A percentile compares a stretch with the other conserved stretches of the same genome.
These are phyloP conservation scores for Fringilla coelebs DNA, from an alignment of 2,797 vertebrate genomes.

Conservation along the genomic window DNA sequence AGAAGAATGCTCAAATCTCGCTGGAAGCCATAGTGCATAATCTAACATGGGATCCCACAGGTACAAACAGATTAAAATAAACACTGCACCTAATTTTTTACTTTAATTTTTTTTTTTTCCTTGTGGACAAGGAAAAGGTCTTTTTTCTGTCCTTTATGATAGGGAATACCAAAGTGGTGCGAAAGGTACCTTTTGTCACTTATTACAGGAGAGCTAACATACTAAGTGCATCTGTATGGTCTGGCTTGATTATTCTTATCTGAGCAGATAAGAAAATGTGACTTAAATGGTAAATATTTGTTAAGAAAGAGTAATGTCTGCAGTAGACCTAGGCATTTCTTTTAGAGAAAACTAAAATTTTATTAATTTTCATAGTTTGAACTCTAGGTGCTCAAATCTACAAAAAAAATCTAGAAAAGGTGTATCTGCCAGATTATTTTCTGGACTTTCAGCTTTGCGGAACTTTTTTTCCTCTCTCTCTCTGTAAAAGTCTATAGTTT, in stretches of 20 bases:
- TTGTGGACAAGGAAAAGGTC: not conserved
- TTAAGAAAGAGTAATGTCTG: not conserved
- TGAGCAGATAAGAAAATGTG: not conserved
- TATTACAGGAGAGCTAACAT: not conserved
- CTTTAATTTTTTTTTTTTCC: not conserved
- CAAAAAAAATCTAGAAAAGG: not conserved
- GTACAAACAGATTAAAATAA: conserved; percentile 67
- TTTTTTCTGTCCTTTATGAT: not conserved
- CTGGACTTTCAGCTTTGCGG: not conserved
- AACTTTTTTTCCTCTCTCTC: not conserved
- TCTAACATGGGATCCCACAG: conserved; percentile 94
- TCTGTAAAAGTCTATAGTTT: not conserved
- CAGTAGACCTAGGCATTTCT: not conserved
- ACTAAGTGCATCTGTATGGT: not conserved
- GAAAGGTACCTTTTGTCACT: not conserved
- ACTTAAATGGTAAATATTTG: not conserved
- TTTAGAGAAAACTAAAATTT: not conserved
- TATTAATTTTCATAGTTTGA: not conserved
- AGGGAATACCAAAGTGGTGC: not conserved
- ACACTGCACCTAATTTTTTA: not conserved
- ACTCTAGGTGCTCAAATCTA: not conserved
- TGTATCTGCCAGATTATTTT: not conserved
- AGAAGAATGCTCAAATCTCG: conserved; percentile 91
- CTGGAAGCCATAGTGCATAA: conserved; percentile 86
- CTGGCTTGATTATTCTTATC: not conserved